These are phyloP conservation scores for Abrostola triplasia DNA, from an alignment of 2,888 invertebrate species.

Conservation along the genomic window DNA sequence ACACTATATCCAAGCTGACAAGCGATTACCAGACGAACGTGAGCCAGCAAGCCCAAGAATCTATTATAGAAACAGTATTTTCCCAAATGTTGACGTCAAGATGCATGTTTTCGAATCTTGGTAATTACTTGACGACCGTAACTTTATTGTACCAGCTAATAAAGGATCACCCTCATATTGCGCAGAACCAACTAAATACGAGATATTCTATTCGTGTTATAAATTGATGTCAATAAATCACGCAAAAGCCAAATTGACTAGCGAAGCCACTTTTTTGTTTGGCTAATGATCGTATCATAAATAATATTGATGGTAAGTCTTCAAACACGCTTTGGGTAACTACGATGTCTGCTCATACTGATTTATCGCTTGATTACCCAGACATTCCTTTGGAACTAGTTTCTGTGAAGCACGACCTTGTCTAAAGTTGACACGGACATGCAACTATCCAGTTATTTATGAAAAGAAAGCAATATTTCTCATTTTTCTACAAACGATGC, in stretches of 20 bases:
- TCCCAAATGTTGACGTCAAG: not conserved
- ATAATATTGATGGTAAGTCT: conserved; percentile 37
- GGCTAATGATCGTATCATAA: conserved; percentile 43
- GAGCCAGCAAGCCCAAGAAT: not conserved
- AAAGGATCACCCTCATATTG: conserved; percentile 16
- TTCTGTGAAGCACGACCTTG: conserved; percentile 40
- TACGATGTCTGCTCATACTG: conserved; percentile 31
- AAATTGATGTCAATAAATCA: conserved; percentile 41
- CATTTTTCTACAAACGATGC: not conserved
- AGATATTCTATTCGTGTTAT: conserved; percentile 6
- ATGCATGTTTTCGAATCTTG: not conserved
- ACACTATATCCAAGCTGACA: no score
- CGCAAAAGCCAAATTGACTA: conserved; percentile 32
- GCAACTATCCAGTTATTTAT: conserved; percentile 29
- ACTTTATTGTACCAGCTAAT: conserved; percentile 15
- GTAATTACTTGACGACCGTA: conserved; percentile 14
- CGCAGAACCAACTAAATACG: conserved; percentile 9
- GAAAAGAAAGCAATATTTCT: conserved; percentile 19
- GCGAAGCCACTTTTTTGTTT: conserved; percentile 40
- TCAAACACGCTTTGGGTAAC: conserved; percentile 28
- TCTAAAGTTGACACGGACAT: conserved; percentile 31
- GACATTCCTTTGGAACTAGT: conserved; percentile 49
- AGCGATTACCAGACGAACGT: no score
- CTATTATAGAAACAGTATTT: not conserved
- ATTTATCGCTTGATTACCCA: conserved; percentile 39